Conservation (phyloP, 2,113 vertebrate species). For the Nyctereutes procyonoides region DNA sequence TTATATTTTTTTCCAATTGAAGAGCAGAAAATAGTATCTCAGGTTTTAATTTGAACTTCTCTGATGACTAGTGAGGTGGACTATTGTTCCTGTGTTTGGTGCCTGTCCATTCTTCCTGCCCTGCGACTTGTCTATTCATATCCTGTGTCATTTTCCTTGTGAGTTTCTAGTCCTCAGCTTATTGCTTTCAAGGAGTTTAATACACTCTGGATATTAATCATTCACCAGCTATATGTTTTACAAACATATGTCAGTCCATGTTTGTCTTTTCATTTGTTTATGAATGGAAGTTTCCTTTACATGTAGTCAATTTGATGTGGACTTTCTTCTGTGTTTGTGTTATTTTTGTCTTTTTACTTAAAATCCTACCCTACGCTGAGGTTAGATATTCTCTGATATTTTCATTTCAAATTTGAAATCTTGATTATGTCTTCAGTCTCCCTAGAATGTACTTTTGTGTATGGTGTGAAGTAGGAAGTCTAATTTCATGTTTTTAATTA, state of each 20-base stretch:
- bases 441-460: neutral
- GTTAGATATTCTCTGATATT: neutral
- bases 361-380: neutral
- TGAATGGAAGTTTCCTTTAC: neutral
- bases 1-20: neutral
- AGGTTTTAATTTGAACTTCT: neutral
- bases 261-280: neutral
- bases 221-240: neutral
- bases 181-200: neutral
- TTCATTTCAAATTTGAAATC: neutral
- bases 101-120: neutral
- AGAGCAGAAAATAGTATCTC: neutral
- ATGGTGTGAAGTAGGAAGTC: neutral
- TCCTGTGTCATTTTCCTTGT: neutral
- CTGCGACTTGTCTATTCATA: neutral
- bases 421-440: neutral
- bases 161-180: neutral
- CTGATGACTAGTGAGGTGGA: neutral
- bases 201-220: neutral
- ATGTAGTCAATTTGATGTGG: neutral
- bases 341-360: neutral
- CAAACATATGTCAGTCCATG: neutral
- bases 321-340: neutral
- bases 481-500: neutral
- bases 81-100: accelerated